These are phyloP conservation scores for Exaiptasia diaphana DNA, from an alignment of 64 coral and sea anemone species.

Conservation along the genomic window DNA sequence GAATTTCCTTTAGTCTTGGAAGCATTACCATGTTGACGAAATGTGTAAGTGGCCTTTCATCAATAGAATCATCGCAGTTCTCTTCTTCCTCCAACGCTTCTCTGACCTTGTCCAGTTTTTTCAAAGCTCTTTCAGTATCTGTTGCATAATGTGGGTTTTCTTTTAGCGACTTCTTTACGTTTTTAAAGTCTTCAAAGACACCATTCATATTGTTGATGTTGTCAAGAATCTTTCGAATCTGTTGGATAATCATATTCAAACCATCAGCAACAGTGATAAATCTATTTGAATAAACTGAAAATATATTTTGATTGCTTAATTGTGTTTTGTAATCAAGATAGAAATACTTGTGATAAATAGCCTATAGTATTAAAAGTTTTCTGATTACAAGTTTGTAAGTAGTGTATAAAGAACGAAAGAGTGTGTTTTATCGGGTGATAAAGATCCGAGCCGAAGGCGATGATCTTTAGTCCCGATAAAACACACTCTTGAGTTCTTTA, in stretches of 20 bases:
- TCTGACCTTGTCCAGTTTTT: background rate
- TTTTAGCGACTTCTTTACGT: background rate
- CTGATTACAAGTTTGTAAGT: no score
- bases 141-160: background rate
- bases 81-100: background rate
- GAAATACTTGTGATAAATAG: background rate
- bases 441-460: no score
- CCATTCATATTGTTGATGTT: background rate
- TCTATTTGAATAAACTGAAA: background rate
- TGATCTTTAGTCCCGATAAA: no score
- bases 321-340: background rate
- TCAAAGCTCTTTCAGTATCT: background rate
- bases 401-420: no score
- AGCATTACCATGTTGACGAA: slow-evolving; percentile 3
- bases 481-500: no score
- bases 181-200: background rate
- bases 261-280: background rate
- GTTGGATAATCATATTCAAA: background rate
- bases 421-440: no score
- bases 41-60: background rate
- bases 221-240: background rate
- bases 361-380: background rate
- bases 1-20: background rate
- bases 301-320: background rate
- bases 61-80: background rate